Base-by-base conservation (phyloP, 2,888 invertebrate genomes). In the Drosophila robusta region DNA sequence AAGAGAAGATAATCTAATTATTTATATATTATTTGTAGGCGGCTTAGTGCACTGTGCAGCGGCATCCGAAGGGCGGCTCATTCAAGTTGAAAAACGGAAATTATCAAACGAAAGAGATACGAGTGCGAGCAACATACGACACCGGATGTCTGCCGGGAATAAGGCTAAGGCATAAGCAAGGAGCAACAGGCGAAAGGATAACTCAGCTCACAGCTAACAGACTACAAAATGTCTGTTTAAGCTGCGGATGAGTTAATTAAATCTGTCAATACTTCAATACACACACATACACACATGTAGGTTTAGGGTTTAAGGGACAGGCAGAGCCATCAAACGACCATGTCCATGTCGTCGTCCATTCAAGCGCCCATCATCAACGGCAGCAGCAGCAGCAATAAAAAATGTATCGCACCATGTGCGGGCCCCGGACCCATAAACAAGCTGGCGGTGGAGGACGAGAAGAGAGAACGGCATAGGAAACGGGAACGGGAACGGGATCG, bases 231-330 rank as follows among this genome's bases (percentile, higher is more conserved):
- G 82, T 86, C 90, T 87, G 86, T 78, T 89, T 87, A 82, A 75
- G 78, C 79, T 80, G 70, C 72, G 78, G 82, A 89, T 89, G 88
- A 89, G 89, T 89, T 89, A 90, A 89, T 89, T 89, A 90, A 90
- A 80, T 86, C 89, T 90, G 89, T 89, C 89, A 89, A 89, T 90
- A 80, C 75, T 69, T 58, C 68, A 77, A 74, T 75, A 79, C 72
- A 64, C 51, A 57, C 42, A 45, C 32, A 39, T 45, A 45, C 38
- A 38, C 44, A 54, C 4, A 46, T 67, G 60, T 16, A n/a, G 22
- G 38, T 16, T 26, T 51, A 44, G 49, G 58, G 41, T 36, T 41
- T 29, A 51, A 38, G 51, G 63, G 55, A 54, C 52, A 60, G 61
- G 39, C 54, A 65, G 38, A 68, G 65, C 66, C 78, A 82, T 86